Evolutionary conservation across 2,888 invertebrate species (phyloP), one percentile per base, ranked within the genome.

Genomic region (Drosophila macrospina): DNA sequence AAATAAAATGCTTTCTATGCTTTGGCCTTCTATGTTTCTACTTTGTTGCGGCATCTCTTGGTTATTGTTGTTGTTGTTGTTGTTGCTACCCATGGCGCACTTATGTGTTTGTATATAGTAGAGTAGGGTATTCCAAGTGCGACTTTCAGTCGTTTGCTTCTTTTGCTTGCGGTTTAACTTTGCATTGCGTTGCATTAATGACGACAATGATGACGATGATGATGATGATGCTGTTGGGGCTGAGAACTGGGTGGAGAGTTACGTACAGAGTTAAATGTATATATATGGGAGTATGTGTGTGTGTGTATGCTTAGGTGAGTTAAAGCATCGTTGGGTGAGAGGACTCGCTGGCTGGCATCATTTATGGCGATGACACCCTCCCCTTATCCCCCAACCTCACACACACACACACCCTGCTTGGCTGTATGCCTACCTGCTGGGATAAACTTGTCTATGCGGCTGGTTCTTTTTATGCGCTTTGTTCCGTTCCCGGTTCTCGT

Each of bases 381-480:
- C 28, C 2, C 7, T 6, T 20, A 20, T 11, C 1, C 26, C 16
- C 28, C 7, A n/a, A n/a, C n/a, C n/a, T n/a, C n/a, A n/a, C n/a
- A n/a, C n/a, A n/a, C n/a, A n/a, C 39, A 10, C 11, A 20, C 20
- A 3, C 20, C 20, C 39, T n/a, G 28, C 28, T 28, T 28, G 7
- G 5, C 45, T 13, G 32, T 30, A 26, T 8, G 28, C 44, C 51
- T 48, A 39, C 52, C 62, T 65, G 60, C 45, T 60, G 61, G 65
- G 70, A 78, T 61, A 82, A 87, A 87, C 88, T 83, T 71, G 83
- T 83, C 83, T 86, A 82, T 74, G 80, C 63, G 69, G 66, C 37
- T 52, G 62, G 54, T 73, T 67, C 67, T 68, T 78, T 62, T 72
- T 61, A 67, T 66, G 59, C 57, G 52, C 76, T 76, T 42, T 62